phyloP scores from a whole-genome alignment of 2,113 vertebrate genomes.

The Paradoxurus hermaphroditus region DNA sequence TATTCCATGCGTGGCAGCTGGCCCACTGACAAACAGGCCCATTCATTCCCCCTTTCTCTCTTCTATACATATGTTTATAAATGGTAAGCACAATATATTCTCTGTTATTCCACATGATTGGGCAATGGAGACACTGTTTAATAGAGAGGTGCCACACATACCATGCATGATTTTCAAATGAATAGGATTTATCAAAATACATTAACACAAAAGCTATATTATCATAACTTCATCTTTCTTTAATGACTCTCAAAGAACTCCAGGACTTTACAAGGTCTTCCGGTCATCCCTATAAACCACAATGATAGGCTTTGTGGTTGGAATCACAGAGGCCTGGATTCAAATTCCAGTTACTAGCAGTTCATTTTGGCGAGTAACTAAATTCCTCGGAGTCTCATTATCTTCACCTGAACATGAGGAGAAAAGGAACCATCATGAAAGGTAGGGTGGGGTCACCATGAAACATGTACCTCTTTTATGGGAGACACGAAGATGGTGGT shows the following conservation, averaged over 20 bases:
- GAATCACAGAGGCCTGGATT: background rate
- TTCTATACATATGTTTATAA: slow-evolving; percentile 63
- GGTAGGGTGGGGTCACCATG: background rate
- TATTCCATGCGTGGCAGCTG: background rate
- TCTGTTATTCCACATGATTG: slow-evolving; percentile 42
- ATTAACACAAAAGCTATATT: slow-evolving; percentile 40
- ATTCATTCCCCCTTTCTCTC: slow-evolving; percentile 44
- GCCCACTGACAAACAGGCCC: slow-evolving; percentile 24
- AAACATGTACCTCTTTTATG: background rate
- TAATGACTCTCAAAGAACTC: background rate
- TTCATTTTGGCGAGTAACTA: background rate
- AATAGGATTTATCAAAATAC: slow-evolving; percentile 42
- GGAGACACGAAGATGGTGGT: background rate
- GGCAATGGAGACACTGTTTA: slow-evolving; percentile 42
- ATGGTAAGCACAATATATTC: slow-evolving; percentile 54
- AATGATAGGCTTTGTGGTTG: background rate
- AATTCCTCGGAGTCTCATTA: background rate
- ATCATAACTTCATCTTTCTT: slow-evolving; percentile 32
- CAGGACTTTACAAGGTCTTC: background rate
- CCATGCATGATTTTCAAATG: slow-evolving; percentile 43
- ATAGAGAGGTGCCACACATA: slow-evolving; percentile 36
- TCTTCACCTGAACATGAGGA: slow-evolving; percentile 1
- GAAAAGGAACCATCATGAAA: background rate
- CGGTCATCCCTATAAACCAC: background rate
- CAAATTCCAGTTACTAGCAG: background rate